These are phyloP conservation scores for Pelagia noctiluca DNA, from an alignment of 30 jellyfish, hydroid and myxozoan genomes.

Conservation along the genomic window DNA sequence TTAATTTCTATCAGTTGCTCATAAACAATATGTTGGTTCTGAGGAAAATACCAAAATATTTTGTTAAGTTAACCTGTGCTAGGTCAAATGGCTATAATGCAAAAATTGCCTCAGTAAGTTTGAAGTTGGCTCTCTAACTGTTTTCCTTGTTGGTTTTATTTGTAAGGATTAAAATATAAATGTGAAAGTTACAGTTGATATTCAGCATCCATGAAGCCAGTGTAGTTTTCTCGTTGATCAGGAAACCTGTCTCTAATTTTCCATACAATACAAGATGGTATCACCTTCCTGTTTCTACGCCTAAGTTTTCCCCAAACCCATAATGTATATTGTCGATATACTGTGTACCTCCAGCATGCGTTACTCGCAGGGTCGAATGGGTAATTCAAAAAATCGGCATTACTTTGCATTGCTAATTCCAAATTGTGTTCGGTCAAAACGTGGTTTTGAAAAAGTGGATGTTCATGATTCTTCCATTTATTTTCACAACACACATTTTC, in stretches of 20 bases:
- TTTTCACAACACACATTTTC: slow-evolving; percentile 52
- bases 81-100: too few species aligned
- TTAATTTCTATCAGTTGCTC: too few species aligned
- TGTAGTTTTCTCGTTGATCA: slow-evolving; percentile 4
- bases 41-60: too few species aligned
- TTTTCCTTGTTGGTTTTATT: too few species aligned
- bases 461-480: slow-evolving; percentile 19
- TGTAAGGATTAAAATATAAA: too few species aligned
- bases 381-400: slow-evolving; percentile 7
- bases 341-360: slow-evolving; percentile 56
- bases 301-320: slow-evolving; percentile 70
- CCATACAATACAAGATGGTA: slow-evolving; percentile 39
- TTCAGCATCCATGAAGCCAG: slow-evolving; percentile 45
- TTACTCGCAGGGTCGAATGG: slow-evolving; percentile 48
- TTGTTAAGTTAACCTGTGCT: too few species aligned
- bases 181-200: not conserved
- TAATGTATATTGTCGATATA: slow-evolving; percentile 47
- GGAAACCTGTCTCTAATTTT: slow-evolving; percentile 49
- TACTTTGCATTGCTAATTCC: slow-evolving; percentile 52
- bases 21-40: too few species aligned
- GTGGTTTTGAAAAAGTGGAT: slow-evolving; percentile 21
- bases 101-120: too few species aligned
- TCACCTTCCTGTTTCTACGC: slow-evolving; percentile 43
- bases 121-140: too few species aligned
- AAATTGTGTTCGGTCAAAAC: slow-evolving; percentile 6